Evolutionary conservation across 2,797 vertebrate genomes (phyloP), one percentile per base, ranked within the genome.

Genomic region (Mus caroli): DNA sequence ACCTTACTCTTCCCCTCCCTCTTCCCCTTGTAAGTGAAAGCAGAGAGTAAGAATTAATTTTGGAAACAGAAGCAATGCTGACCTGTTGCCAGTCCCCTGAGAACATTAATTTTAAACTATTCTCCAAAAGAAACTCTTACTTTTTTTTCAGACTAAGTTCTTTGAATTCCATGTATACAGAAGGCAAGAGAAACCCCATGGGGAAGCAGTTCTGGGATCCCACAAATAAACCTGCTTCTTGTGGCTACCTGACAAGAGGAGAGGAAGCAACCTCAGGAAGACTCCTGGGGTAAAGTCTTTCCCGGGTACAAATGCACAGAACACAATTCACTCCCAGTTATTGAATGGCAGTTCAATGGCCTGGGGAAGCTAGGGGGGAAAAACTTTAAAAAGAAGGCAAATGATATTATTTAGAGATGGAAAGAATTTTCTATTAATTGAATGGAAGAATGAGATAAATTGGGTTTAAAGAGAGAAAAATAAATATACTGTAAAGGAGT

Each of bases 401-500:
- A 91, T 24, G 40, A 80, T n/a, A 85, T 86, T 83, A 54, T 64
- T 95, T 76, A 76, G 24, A n/a, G 22, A 95, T 31, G n/a, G 4
- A 50, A 92, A 73, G 40, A 31, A 76, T 88, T 96, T 91, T 87
- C 73, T 89, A n/a, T 60, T 86, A 96, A 58, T 73, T 84, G 50
- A 64, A 87, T 69, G n/a, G 24, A 83, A 96, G 90, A 87, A 88
- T 84, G 64, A 88, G 69, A 91, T 28, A 71, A 87, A 79, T 58
- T 88, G 31, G 19, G 40, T 83, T 88, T 94, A 80, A 93, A 89
- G 95, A 96, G 43, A 89, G 54, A 85, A 94, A 96, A 77, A 90
- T 28, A 92, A 75, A 95, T 92, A 85, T 11, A 43, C 40, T 83
- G 2, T 12, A 78, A 88, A 54, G 62, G 60, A 89, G 0, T 84